phyloP scores from a whole-genome alignment of 1,140 invertebrate genomes.

The Drosophila orosa region DNA sequence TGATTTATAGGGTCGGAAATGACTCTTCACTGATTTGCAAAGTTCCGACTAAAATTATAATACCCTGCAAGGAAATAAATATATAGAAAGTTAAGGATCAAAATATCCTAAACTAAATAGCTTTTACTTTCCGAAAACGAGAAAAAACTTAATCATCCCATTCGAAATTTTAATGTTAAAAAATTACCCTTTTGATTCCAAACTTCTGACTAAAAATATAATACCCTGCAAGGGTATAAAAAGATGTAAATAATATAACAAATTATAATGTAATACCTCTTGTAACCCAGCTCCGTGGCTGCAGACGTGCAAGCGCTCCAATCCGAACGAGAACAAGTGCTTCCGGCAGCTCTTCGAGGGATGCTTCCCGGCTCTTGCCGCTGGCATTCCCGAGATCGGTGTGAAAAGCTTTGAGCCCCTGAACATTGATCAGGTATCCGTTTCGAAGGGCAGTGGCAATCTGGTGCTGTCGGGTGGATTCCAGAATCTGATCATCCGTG shows the following conservation, averaged over 20 bases:
- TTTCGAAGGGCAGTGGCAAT: conserved; percentile 85
- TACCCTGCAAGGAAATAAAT: no score
- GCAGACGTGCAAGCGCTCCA: conserved; percentile 70
- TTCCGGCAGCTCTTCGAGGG: conserved; percentile 77
- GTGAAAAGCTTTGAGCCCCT: conserved; percentile 85
- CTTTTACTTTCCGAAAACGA: no score
- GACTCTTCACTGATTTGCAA: no score
- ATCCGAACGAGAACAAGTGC: conserved; percentile 82
- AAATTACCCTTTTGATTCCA: no score
- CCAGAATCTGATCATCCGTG: conserved; percentile 84
- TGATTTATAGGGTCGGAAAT: no score
- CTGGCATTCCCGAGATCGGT: conserved; percentile 85
- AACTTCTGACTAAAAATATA: no score
- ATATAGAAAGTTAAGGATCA: no score
- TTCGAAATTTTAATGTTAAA: neutral
- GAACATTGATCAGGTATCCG: conserved; percentile 84
- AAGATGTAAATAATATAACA: no score
- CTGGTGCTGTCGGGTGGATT: conserved; percentile 84
- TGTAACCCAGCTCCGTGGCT: conserved; percentile 74
- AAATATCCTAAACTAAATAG: neutral
- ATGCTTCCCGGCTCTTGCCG: conserved; percentile 76
- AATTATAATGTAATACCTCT: no score
- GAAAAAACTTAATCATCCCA: no score
- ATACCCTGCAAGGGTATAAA: no score
- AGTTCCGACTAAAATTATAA: no score